Evolutionary conservation across 2,797 vertebrate species (phyloP).

Genomic region (Dromococcyx pavoninus): DNA sequence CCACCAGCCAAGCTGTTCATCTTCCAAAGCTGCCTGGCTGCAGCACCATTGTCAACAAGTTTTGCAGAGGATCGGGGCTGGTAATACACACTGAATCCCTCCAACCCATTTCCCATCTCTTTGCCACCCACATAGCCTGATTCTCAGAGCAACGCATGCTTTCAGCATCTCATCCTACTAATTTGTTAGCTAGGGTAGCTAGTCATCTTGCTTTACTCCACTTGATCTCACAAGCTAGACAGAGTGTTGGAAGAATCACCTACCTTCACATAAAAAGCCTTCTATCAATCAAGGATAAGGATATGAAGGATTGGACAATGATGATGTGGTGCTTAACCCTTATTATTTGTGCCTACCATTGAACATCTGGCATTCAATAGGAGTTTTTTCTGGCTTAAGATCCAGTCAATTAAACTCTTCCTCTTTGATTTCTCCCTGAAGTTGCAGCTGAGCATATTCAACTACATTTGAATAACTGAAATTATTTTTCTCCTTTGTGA

Average conservation of each 20-base stretch:
- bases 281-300: neutral
- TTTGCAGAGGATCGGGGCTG: slow-evolving; percentile 56
- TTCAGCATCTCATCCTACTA: slow-evolving; percentile 17
- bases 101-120: slow-evolving; percentile 55
- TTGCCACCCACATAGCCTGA: slow-evolving; percentile 35
- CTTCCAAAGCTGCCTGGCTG: slow-evolving; percentile 45
- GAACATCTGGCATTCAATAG: slow-evolving; percentile 59
- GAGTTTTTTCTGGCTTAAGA: slow-evolving; percentile 33
- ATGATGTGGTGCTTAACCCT: slow-evolving; percentile 25
- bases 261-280: slow-evolving; percentile 10
- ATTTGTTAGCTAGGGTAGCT: slow-evolving; percentile 4
- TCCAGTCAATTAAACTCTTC: slow-evolving; percentile 51
- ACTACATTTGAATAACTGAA: slow-evolving; percentile 26
- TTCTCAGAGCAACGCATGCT: slow-evolving; percentile 37
- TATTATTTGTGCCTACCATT: slow-evolving; percentile 46
- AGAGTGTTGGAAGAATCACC: neutral
- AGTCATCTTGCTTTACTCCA: slow-evolving; percentile 17
- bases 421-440: slow-evolving; percentile 22
- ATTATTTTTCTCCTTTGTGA: neutral
- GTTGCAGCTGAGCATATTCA: slow-evolving; percentile 46
- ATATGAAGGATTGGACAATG: slow-evolving; percentile 13
- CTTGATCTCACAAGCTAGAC: neutral
- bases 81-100: slow-evolving; percentile 7
- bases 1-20: slow-evolving; percentile 39
- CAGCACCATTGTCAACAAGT: slow-evolving; percentile 52